phyloP scores from a whole-genome alignment of 2,888 invertebrate species.

The Portevinia maculata region DNA sequence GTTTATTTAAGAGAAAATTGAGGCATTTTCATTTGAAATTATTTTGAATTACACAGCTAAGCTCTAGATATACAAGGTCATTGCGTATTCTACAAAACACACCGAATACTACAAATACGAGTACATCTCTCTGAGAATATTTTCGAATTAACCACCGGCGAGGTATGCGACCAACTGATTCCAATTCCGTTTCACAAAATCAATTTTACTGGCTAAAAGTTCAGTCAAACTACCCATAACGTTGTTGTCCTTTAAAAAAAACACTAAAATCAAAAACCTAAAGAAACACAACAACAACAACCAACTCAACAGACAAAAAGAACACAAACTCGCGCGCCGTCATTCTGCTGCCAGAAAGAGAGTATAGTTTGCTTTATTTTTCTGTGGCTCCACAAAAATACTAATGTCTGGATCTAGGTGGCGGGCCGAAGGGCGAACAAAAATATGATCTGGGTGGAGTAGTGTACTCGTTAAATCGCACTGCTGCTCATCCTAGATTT shows the following conservation, averaged over 20 bases:
- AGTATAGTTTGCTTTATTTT: conserved; percentile 56
- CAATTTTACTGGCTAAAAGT: conserved; percentile 72
- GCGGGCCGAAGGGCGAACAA: conserved; percentile 14
- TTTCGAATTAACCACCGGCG: conserved; percentile 57
- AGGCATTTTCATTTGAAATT: not conserved
- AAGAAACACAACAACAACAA: conserved; percentile 40
- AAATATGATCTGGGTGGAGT: conserved; percentile 68
- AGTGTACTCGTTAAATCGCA: conserved; percentile 53
- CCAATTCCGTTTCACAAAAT: conserved; percentile 65
- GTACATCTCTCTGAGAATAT: not conserved
- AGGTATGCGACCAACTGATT: conserved; percentile 72
- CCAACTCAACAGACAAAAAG: conserved; percentile 20
- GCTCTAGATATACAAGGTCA: not conserved
- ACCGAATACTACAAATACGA: conserved; percentile 1
- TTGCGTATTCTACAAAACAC: no score
- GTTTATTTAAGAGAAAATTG: no score
- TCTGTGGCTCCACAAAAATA: conserved; percentile 69
- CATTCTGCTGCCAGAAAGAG: conserved; percentile 54
- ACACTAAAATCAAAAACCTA: conserved; percentile 28
- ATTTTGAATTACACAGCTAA: no score
- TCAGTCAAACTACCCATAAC: conserved; percentile 66
- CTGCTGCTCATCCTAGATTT: conserved; percentile 52
- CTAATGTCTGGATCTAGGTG: conserved; percentile 45
- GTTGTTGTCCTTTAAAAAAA: conserved; percentile 45
- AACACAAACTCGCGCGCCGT: conserved; percentile 53